Evolutionary conservation across 2,797 vertebrate genomes (phyloP), one percentile per base, ranked within the genome.

Genomic region (Melopsittacus undulatus): DNA sequence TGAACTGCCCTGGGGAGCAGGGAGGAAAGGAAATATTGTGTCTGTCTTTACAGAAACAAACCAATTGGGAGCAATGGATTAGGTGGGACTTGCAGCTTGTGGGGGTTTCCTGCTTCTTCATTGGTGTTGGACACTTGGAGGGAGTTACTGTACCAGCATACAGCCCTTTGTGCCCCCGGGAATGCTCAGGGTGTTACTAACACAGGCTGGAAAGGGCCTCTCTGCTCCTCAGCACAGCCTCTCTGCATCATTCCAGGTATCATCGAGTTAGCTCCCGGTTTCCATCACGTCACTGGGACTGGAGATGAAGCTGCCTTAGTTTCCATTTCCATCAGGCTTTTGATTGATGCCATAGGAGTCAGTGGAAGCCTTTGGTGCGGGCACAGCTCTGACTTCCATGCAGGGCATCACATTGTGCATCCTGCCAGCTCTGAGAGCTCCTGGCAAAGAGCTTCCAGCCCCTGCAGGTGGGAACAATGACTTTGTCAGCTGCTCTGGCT

Each of bases 111-210:
- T 90, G 69, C 40, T 64, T 26, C 77, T 81, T 38, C 24, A 6
- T 64, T 92, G 81, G 70, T 64, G 57, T 57, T 26, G 61, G 46
- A 13, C 8, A 5, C 51, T 73, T 63, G 15, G 6, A 30, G 61
- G 46, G 43, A 63, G 20, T 10, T 20, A 45, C 20, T 45, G 43
- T 20, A 21, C 43, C 43, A 21, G 16, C 10, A 38, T 9, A 8
- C 15, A 32, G 2, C 3, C 8, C 26, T 52, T 45, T 38, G 43
- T 38, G 36, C 26, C 45, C 24, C 16, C 9, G 26, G 79, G 20
- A 82, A n/a, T 66, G 26, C 52, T 36, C 1, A 0, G 18, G 34
- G 15, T 0, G 0, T 54, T 56, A 23, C 4, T 2, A 1, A 19
- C 56, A n/a, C 20, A 19, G 51, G 27, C 45, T 54, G 79, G 13